Evolutionary conservation across 2,113 vertebrate species (phyloP).

Genomic region (Scortum barcoo): DNA sequence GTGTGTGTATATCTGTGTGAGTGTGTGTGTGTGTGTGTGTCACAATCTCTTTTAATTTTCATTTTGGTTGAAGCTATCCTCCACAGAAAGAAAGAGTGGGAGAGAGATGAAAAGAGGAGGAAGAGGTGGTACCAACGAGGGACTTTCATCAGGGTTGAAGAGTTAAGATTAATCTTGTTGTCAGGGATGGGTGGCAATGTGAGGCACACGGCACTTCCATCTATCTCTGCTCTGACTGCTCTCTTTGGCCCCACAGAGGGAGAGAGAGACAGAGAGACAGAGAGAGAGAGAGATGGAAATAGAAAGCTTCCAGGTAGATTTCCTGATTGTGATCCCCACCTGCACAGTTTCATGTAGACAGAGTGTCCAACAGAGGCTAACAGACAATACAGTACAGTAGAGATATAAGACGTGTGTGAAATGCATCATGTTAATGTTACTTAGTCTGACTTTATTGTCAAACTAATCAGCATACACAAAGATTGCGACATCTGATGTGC

Average conservation of each 20-base stretch:
- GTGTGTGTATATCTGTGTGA: too few relatives aligned
- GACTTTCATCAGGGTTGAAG: constrained; percentile 70
- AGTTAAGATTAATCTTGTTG: constrained; percentile 77
- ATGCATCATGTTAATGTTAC: too few relatives aligned
- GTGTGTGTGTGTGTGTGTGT: too few relatives aligned
- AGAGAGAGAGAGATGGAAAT: constrained; percentile 6
- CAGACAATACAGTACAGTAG: neutral
- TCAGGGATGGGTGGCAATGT: constrained; percentile 61
- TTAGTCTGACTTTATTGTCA: too few relatives aligned
- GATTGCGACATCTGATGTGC: neutral
- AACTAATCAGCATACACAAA: too few relatives aligned
- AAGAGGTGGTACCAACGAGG: constrained; percentile 26
- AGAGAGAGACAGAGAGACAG: neutral
- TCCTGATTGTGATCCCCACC: constrained; percentile 10
- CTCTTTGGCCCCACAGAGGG: constrained; percentile 30
- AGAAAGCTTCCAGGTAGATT: constrained; percentile 53
- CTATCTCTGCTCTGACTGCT: constrained; percentile 56
- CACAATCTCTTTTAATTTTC: constrained; percentile 43
- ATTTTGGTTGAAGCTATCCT: constrained; percentile 29
- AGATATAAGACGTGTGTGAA: neutral
- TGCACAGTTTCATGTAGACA: constrained; percentile 10
- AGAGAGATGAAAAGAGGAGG: constrained; percentile 41
- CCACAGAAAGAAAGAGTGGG: constrained; percentile 12
- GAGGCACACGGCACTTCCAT: constrained; percentile 63
- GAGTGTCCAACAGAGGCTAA: neutral